phyloP scores from a whole-genome alignment of 2,113 vertebrate species.

The Syngnathus floridae region DNA sequence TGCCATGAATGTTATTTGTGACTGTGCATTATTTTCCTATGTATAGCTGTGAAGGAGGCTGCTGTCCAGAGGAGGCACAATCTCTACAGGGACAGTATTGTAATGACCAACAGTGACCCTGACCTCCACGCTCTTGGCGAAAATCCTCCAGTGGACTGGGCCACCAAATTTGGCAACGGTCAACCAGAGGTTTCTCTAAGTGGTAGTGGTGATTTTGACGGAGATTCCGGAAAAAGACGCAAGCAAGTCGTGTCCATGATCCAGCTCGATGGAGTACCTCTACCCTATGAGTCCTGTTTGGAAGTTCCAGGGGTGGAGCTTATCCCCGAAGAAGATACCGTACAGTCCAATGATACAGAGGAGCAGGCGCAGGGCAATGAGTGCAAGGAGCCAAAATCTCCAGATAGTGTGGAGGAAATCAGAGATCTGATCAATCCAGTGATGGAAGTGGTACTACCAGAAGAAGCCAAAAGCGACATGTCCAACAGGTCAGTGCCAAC shows the following conservation, averaged over 20 bases:
- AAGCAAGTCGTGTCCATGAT: constrained; percentile 91
- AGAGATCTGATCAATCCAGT: constrained; percentile 68
- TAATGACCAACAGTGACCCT: constrained; percentile 88
- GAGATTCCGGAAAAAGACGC: constrained; percentile 62
- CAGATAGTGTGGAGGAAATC: constrained; percentile 69
- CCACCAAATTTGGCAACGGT: constrained; percentile 56
- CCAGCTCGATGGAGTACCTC: constrained; percentile 73
- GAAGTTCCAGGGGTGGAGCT: constrained; percentile 70
- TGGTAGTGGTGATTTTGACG: neutral
- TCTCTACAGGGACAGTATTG: constrained; percentile 90
- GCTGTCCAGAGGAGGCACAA: constrained; percentile 91
- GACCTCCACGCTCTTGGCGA: constrained; percentile 86
- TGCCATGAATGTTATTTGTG: neutral
- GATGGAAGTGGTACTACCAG: constrained; percentile 40
- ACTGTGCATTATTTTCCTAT: neutral
- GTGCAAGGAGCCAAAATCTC: constrained; percentile 32
- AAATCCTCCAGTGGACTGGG: constrained; percentile 78
- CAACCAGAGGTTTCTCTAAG: constrained; percentile 26
- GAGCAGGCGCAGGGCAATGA: constrained; percentile 4
- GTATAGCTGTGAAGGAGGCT: constrained; percentile 89
- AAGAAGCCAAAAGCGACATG: neutral
- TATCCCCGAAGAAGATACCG: constrained; percentile 63
- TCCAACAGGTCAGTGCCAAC: constrained; percentile 45
- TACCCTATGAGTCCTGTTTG: constrained; percentile 69
- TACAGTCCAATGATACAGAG: neutral